These are phyloP conservation scores for Hypsibius dujardini DNA, from an alignment of 1,140 invertebrate species.

Conservation along the genomic window DNA sequence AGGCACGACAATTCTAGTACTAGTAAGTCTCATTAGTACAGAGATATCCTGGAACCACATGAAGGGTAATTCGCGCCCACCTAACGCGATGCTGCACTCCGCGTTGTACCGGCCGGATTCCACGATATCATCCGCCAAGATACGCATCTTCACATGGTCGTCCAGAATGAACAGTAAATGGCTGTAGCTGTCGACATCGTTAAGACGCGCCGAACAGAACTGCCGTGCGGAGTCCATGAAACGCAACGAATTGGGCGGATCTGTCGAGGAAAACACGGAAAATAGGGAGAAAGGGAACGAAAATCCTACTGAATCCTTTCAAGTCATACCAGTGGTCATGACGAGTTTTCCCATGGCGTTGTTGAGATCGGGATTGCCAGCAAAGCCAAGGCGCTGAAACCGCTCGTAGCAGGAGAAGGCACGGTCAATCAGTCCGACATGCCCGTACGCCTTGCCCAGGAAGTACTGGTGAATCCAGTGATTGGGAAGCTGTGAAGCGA, in stretches of 20 bases:
- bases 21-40: not conserved
- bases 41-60: not conserved
- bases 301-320: not conserved
- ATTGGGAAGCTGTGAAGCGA: constrained; percentile 42
- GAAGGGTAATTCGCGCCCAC: not conserved
- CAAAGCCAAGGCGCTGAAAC: not conserved
- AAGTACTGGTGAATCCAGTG: constrained; percentile 94
- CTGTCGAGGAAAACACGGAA: not conserved
- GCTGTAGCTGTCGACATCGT: constrained; percentile 16
- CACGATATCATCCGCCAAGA: not conserved
- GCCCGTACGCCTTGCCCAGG: constrained; percentile 56
- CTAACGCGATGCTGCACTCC: constrained; percentile 8
- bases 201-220: not conserved
- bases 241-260: not conserved
- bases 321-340: not conserved
- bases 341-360: constrained; percentile 6
- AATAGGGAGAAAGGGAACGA: no score
- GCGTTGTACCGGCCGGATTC: not conserved
- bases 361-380: not conserved
- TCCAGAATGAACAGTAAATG: constrained; percentile 12
- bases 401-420: not conserved
- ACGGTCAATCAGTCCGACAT: not conserved
- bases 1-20: constrained; percentile 8
- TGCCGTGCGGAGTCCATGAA: constrained; percentile 4
- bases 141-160: constrained; percentile 4